Conservation (phyloP, 92 coral and sea anemone genomes). For the Ricordea florida region DNA sequence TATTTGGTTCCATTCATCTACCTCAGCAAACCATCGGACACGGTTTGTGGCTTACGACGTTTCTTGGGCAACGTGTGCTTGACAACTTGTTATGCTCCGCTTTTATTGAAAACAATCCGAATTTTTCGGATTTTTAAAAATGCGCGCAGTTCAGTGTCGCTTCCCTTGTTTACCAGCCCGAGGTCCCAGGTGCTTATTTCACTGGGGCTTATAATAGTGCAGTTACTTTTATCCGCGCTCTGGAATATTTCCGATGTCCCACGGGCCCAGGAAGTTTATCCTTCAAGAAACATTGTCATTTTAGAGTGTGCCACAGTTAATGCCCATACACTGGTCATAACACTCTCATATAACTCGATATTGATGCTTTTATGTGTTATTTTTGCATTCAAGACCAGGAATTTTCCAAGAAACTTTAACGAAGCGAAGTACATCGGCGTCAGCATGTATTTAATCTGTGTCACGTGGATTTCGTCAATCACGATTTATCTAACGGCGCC, state of each 20-base stretch:
- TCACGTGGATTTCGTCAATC: conserved; percentile 69
- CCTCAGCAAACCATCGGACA: conserved; percentile 55
- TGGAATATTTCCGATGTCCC: conserved; percentile 76
- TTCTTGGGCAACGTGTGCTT: conserved; percentile 64
- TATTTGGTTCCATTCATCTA: conserved; percentile 59
- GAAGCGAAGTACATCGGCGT: conserved; percentile 90
- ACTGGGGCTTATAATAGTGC: conserved; percentile 63
- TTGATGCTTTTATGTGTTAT: conserved; percentile 71
- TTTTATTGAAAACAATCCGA: conserved; percentile 76
- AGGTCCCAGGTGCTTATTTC: conserved; percentile 74
- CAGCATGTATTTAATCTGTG: conserved; percentile 71
- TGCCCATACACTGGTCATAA: conserved; percentile 49
- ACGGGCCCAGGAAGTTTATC: conserved; percentile 37
- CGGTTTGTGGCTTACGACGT: conserved; percentile 63
- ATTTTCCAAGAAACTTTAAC: conserved; percentile 87
- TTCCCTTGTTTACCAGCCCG: conserved; percentile 79
- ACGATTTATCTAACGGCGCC: conserved; percentile 68
- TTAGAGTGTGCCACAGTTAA: conserved; percentile 64
- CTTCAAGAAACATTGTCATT: conserved; percentile 38
- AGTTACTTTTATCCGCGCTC: conserved; percentile 54
- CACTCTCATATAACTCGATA: conserved; percentile 58
- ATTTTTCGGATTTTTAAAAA: conserved; percentile 82
- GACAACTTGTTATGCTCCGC: conserved; percentile 75
- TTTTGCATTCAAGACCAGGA: conserved; percentile 77
- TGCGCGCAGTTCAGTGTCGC: conserved; percentile 68